Evolutionary conservation across 2,888 invertebrate species (phyloP).

Genomic region (Asteroscopus sphinx): DNA sequence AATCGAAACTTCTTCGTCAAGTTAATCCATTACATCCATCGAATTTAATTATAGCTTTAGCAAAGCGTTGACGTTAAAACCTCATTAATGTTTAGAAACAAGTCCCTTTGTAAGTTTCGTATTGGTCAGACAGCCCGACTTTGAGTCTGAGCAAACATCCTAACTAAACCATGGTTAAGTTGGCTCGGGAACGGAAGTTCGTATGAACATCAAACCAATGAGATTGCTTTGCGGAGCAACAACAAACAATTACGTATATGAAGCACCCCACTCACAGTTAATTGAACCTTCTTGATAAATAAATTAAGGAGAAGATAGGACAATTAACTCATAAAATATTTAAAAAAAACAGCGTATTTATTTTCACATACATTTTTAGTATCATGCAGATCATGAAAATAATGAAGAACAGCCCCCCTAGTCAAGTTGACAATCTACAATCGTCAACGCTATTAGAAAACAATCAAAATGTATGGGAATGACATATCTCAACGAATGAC

Average conservation of each 20-base stretch:
- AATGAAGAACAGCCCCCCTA: too few relatives aligned
- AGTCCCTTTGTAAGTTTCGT: slow-evolving; percentile 25
- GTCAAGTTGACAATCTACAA: too few relatives aligned
- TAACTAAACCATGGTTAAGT: slow-evolving; percentile 23
- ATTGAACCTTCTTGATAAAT: slow-evolving; percentile 17
- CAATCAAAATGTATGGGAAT: too few relatives aligned
- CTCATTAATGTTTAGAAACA: slow-evolving; percentile 18
- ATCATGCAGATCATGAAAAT: too few relatives aligned
- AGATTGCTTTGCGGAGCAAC: slow-evolving; percentile 7
- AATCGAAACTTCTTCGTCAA: neutral
- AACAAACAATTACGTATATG: slow-evolving; percentile 22
- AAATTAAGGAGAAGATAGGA: neutral
- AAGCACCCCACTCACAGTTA: slow-evolving; percentile 5
- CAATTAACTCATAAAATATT: neutral
- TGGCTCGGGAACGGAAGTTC: slow-evolving; percentile 24
- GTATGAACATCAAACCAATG: slow-evolving; percentile 24
- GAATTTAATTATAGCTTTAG: slow-evolving; percentile 3
- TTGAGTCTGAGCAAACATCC: slow-evolving; percentile 29
- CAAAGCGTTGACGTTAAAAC: slow-evolving; percentile 16
- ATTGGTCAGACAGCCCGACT: slow-evolving; percentile 20
- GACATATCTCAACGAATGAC: too few relatives aligned
- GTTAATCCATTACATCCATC: neutral
- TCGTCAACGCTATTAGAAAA: too few relatives aligned
- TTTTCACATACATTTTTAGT: too few relatives aligned
- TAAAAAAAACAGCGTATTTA: neutral